Conservation (phyloP, 2,113 vertebrate species). For the Candoia aspera region DNA sequence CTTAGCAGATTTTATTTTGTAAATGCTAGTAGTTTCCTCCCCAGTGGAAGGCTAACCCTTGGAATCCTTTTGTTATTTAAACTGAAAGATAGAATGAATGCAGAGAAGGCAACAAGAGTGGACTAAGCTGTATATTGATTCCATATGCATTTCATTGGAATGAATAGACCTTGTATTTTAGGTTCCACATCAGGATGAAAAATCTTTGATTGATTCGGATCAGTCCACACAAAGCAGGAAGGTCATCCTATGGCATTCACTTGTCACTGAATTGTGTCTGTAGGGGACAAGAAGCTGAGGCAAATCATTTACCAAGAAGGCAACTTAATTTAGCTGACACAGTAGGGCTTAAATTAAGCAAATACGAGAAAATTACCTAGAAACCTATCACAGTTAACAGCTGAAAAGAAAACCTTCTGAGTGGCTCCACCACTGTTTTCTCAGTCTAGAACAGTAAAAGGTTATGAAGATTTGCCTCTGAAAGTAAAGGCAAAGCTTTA, state of each 20-base stretch:
- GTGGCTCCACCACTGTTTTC: conserved; percentile 28
- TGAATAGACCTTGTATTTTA: not conserved
- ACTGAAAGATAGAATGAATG: conserved; percentile 14
- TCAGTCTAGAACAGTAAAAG: conserved; percentile 19
- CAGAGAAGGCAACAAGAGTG: not conserved
- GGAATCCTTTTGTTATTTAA: conserved; percentile 24
- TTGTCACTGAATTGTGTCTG: conserved; percentile 40
- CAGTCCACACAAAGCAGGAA: conserved; percentile 32
- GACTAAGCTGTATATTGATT: conserved; percentile 40
- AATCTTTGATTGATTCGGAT: conserved; percentile 45
- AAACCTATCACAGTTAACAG: conserved; percentile 30
- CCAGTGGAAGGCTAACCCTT: not conserved
- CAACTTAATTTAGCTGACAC: conserved; percentile 31
- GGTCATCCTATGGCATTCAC: not conserved
- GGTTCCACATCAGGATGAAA: conserved; percentile 37
- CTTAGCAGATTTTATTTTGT: conserved; percentile 26
- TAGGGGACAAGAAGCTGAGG: conserved; percentile 19
- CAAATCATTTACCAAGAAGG: conserved; percentile 39
- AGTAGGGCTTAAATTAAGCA: conserved; percentile 42
- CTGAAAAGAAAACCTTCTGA: conserved; percentile 34
- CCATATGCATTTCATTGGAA: conserved; percentile 24
- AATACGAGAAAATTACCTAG: conserved; percentile 29
- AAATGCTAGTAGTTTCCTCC: not conserved
- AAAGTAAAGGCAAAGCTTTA: conserved; percentile 23
- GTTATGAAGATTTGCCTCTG: conserved; percentile 11